Conservation (phyloP, 2,113 vertebrate species). For the Limanda limanda region DNA sequence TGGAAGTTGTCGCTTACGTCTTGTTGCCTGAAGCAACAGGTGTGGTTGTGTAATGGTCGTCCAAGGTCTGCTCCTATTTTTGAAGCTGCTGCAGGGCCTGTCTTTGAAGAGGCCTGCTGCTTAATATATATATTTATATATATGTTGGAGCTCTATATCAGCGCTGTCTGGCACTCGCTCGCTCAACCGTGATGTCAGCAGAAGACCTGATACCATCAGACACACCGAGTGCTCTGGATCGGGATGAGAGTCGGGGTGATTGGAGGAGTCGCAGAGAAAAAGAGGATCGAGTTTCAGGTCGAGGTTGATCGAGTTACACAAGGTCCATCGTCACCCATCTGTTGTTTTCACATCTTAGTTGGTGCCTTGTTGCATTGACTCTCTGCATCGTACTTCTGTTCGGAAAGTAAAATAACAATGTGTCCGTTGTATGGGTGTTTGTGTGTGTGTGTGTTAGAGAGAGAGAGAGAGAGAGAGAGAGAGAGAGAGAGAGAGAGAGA, state of each 20-base stretch:
- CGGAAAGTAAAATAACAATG: not conserved
- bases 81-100: constrained; percentile 16
- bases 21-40: constrained; percentile 40
- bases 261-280: not conserved
- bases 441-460: too few relatives aligned
- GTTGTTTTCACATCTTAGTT: constrained; percentile 25
- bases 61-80: constrained; percentile 27
- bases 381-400: not conserved
- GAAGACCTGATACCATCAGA: constrained; percentile 19
- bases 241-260: constrained; percentile 6
- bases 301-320: not conserved
- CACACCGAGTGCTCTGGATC: constrained; percentile 12
- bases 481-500: too few relatives aligned
- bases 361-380: not conserved
- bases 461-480: not conserved
- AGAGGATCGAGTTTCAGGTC: constrained; percentile 15
- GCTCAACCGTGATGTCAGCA: constrained; percentile 20
- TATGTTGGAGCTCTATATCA: not conserved
- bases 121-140: not conserved
- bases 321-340: constrained; percentile 21
- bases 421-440: too few relatives aligned
- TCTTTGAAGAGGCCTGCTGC: constrained; percentile 9
- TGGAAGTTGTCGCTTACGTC: constrained; percentile 22
- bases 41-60: constrained; percentile 42
- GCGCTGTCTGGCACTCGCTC: constrained; percentile 1